Conservation (phyloP, 2,888 invertebrate species). For the Scaptomyza reducta region DNA sequence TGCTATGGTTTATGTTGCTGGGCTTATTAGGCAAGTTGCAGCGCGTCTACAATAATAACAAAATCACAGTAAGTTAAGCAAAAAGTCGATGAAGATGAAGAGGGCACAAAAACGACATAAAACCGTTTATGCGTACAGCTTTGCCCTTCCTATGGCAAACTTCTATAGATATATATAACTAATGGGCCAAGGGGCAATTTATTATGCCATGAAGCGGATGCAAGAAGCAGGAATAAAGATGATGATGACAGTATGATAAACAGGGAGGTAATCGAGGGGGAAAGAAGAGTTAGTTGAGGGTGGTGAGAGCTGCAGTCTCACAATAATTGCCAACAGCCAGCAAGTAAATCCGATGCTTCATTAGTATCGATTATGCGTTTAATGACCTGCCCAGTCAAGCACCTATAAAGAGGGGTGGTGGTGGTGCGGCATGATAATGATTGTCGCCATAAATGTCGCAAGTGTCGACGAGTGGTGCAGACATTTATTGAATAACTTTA, state of each 20-base stretch:
- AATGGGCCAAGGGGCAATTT: conserved; percentile 51
- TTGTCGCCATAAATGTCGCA: conserved; percentile 74
- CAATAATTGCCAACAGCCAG: conserved; percentile 65
- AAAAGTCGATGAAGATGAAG: neutral
- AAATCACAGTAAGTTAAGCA: conserved; percentile 30
- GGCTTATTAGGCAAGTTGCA: conserved; percentile 63
- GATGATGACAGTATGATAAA: conserved; percentile 5
- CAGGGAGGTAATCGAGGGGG: neutral
- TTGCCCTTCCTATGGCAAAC: neutral
- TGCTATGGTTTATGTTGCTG: conserved; percentile 49
- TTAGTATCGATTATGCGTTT: conserved; percentile 76
- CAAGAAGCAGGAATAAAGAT: conserved; percentile 27
- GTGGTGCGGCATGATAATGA: conserved; percentile 40
- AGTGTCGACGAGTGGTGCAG: conserved; percentile 53
- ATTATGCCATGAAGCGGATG: conserved; percentile 65
- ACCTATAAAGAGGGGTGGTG: neutral
- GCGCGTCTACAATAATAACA: conserved; percentile 3
- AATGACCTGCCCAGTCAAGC: conserved; percentile 55
- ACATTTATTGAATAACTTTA: conserved; percentile 73
- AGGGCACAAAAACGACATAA: conserved; percentile 39
- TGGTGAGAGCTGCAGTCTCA: conserved; percentile 50
- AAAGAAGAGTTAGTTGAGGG: neutral
- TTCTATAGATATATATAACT: conserved; percentile 44
- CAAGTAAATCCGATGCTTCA: conserved; percentile 72
- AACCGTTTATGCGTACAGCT: conserved; percentile 59